Evolutionary conservation across 2,113 vertebrate genomes (phyloP).

Genomic region (Paraplagusia blochii): DNA sequence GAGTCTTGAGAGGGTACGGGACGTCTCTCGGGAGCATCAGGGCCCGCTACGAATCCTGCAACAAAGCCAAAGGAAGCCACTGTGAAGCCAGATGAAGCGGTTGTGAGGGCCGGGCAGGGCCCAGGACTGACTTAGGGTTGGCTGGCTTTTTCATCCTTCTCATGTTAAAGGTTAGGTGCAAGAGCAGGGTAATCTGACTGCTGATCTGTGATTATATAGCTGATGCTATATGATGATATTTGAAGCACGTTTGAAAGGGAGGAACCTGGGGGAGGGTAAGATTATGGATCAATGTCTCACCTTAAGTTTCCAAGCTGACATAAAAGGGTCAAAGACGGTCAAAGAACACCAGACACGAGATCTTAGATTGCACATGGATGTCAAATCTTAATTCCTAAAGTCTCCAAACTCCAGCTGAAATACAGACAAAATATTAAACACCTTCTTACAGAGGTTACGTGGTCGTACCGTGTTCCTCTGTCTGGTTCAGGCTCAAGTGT

Average conservation of each 20-base stretch:
- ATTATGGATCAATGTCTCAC: constrained; percentile 62
- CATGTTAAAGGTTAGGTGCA: constrained; percentile 69
- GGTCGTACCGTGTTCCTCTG: background rate
- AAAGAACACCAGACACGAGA: constrained; percentile 32
- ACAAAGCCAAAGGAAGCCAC: constrained; percentile 73
- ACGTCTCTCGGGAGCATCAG: constrained; percentile 63
- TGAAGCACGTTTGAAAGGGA: constrained; percentile 53
- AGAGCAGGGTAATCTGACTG: constrained; percentile 63
- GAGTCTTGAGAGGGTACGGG: constrained; percentile 71
- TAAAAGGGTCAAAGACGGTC: constrained; percentile 60
- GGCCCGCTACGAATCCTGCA: constrained; percentile 68
- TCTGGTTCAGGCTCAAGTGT: constrained; percentile 12
- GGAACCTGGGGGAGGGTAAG: constrained; percentile 28
- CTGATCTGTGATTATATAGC: constrained; percentile 64
- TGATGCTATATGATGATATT: constrained; percentile 55
- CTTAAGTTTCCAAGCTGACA: constrained; percentile 46
- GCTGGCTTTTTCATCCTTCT: constrained; percentile 66
- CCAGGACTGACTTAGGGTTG: constrained; percentile 67
- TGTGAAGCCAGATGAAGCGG: constrained; percentile 71
- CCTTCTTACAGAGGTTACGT: too few species aligned
- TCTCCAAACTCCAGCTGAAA: constrained; percentile 36
- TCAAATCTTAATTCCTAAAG: constrained; percentile 44
- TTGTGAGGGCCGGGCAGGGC: constrained; percentile 64
- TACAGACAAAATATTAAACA: constrained; percentile 14
- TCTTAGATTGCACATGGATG: constrained; percentile 46